Base-by-base conservation (phyloP, 2,888 invertebrate species). In the Allygus modestus region DNA sequence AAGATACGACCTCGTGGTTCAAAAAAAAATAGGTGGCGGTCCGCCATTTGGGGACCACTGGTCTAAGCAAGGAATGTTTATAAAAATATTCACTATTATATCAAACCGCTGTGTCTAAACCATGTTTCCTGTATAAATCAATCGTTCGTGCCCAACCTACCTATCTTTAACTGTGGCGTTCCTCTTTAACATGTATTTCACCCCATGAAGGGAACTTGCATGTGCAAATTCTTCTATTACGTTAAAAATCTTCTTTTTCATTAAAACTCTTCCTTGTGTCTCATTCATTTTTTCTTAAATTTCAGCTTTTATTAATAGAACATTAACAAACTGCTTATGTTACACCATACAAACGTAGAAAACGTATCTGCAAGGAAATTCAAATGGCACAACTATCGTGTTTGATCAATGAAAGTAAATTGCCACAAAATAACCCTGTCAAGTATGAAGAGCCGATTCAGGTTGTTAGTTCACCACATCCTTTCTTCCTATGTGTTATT, bases 181-280 rank as follows among this genome's bases (percentile, higher is more conserved):
- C 15, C 58, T 61, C 33, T 85, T 86, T 58, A 85, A 86, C 26
- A 87, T 85, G 58, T 87, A 87, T 84, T 86, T 85, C 20, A 87
- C 81, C 11, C 87, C 87, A 77, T 87, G 87, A 1, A 87, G 82
- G 23, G 87, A 86, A 75, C 91, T 88, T n/a, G n/a, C 71, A n/a
- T 41, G 26, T 23, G 84, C 84, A 54, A 73, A 84, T 4, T 84
- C 65, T n/a, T 28, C 73, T 23, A 84, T 33, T 28, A 75, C 26
- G 9, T 54, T 54, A 1, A 11, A 43, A 28, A 82, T 43, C 28
- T 61, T 43, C 7, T n/a, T 81, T 81, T 46, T 79, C 9, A 79
- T 43, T 73, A 41, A 37, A 23, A 12, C 2, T 54, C 20, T 54
- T 23, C 54, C 20, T 23, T 54, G 54, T 23, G 23, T 20, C 1